Evolutionary conservation across 2,888 invertebrate genomes (phyloP).

Genomic region (Brenthis hecate): DNA sequence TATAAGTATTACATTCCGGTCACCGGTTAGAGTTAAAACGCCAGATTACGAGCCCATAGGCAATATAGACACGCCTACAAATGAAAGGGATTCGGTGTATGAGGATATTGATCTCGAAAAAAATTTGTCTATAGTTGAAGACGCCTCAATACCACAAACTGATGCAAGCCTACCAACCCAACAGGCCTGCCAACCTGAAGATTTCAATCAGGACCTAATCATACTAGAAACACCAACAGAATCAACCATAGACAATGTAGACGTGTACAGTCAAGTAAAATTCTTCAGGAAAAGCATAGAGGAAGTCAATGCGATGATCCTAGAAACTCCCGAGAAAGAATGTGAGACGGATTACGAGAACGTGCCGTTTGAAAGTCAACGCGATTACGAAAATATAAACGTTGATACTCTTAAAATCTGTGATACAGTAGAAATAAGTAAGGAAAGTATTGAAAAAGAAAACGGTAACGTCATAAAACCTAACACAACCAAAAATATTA

Average conservation of each 20-base stretch:
- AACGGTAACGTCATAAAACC: constrained; percentile 65
- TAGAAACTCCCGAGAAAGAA: constrained; percentile 61
- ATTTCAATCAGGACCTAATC: constrained; percentile 64
- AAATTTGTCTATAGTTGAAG: constrained; percentile 77
- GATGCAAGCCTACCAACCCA: constrained; percentile 82
- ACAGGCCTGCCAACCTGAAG: constrained; percentile 80
- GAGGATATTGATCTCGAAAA: constrained; percentile 81
- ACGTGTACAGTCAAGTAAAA: constrained; percentile 89
- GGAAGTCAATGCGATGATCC: constrained; percentile 85
- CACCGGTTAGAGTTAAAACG: constrained; percentile 78
- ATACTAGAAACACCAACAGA: constrained; percentile 83
- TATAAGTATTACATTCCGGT: constrained; percentile 87
- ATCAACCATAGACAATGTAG: constrained; percentile 63
- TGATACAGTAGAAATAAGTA: constrained; percentile 58
- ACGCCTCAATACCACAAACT: constrained; percentile 79
- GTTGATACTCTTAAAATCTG: constrained; percentile 64
- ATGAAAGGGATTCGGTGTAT: constrained; percentile 80
- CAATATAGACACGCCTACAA: constrained; percentile 61
- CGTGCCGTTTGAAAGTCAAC: constrained; percentile 53
- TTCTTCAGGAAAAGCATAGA: constrained; percentile 86
- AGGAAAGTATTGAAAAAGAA: constrained; percentile 52
- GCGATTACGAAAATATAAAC: constrained; percentile 69
- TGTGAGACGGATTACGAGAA: constrained; percentile 61
- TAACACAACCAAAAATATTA: constrained; percentile 60
- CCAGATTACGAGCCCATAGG: constrained; percentile 77